These are phyloP conservation scores for Drosophila pullipes DNA, from an alignment of 2,888 invertebrate genomes.

Conservation along the genomic window DNA sequence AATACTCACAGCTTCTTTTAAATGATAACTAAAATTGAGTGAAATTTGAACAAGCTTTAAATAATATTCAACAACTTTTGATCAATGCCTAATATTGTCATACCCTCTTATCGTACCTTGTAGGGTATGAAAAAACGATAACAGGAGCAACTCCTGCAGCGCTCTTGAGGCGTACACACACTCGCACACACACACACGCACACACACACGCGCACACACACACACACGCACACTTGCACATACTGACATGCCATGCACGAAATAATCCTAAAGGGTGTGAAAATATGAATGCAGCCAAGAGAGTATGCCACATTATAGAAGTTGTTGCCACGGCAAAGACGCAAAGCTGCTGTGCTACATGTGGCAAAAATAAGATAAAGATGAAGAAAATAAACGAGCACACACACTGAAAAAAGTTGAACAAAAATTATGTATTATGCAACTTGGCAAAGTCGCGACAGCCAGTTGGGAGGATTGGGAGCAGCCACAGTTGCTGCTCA, in stretches of 20 bases:
- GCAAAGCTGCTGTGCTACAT: constrained; percentile 52
- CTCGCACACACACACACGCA: constrained; percentile 12
- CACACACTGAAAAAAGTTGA: constrained; percentile 63
- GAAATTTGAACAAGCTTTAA: not conserved
- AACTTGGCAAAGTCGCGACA: constrained; percentile 67
- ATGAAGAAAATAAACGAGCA: constrained; percentile 42
- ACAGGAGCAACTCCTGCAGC: constrained; percentile 58
- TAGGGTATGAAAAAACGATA: constrained; percentile 47
- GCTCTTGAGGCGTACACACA: constrained; percentile 50
- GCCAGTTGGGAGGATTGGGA: constrained; percentile 11
- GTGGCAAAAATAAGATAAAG: constrained; percentile 32
- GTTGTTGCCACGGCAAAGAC: constrained; percentile 43
- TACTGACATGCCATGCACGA: constrained; percentile 65
- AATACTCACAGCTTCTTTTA: not conserved
- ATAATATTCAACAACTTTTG: not conserved
- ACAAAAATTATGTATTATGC: constrained; percentile 73
- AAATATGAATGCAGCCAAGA: constrained; percentile 76
- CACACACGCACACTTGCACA: constrained; percentile 15
- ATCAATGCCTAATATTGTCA: not conserved
- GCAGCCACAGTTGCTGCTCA: constrained; percentile 47
- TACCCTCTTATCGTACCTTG: not conserved
- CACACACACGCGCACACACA: constrained; percentile 9
- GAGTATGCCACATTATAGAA: constrained; percentile 32
- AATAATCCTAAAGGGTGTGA: constrained; percentile 80
- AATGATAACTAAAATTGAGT: not conserved